phyloP scores from a whole-genome alignment of 2,888 invertebrate species.

The Panopea generosa region DNA sequence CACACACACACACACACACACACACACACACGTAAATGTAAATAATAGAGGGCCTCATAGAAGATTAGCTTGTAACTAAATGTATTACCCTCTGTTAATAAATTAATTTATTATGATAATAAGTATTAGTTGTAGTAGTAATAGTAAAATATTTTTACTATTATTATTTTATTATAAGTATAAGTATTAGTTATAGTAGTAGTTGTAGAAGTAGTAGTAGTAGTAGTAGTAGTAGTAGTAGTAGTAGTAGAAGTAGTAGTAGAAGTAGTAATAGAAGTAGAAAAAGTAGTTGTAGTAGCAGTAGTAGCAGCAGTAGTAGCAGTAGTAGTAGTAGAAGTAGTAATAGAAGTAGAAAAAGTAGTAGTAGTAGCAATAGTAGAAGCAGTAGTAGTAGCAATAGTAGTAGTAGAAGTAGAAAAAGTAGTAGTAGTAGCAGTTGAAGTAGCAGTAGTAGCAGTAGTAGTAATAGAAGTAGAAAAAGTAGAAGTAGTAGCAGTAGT shows the following conservation, averaged over 20 bases:
- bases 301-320: constrained; percentile 4
- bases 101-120: too few species aligned
- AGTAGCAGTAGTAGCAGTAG: not conserved
- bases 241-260: constrained; percentile 7
- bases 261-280: constrained; percentile 2
- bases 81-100: too few species aligned
- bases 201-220: constrained; percentile 8
- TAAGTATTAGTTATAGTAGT: constrained; percentile 1
- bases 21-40: too few species aligned
- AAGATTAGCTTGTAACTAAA: too few species aligned
- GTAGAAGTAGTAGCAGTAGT: constrained; percentile 7
- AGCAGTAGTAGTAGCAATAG: too few species aligned
- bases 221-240: constrained; percentile 12
- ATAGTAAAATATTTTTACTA: too few species aligned
- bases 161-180: too few species aligned
- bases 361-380: not conserved
- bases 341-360: constrained; percentile 1
- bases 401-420: too few species aligned
- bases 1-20: too few species aligned
- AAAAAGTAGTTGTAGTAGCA: not conserved
- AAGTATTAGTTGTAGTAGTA: too few species aligned
- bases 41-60: too few species aligned
- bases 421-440: too few species aligned
- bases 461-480: constrained; percentile 1
- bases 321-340: constrained; percentile 4